These are phyloP conservation scores for Rosalia funebris DNA, from an alignment of 2,888 invertebrate genomes.

Conservation along the genomic window DNA sequence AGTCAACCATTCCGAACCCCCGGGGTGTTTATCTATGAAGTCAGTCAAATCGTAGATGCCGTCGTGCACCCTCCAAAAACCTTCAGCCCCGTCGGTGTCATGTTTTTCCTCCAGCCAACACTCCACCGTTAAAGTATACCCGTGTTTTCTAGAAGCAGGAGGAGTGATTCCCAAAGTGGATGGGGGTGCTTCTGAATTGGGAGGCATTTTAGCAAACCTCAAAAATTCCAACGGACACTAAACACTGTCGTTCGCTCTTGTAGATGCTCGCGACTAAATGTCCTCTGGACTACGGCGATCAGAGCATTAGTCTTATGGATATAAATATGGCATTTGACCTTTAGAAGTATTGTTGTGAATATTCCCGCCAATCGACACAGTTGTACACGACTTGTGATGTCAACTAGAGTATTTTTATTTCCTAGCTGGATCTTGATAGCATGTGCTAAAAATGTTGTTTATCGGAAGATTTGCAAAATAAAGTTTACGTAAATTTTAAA, in stretches of 20 bases:
- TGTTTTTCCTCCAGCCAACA: conserved; percentile 74
- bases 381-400: too few relatives aligned
- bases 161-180: conserved; percentile 50
- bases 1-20: conserved; percentile 80
- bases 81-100: conserved; percentile 77
- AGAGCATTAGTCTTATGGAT: not conserved
- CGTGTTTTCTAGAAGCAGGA: conserved; percentile 38
- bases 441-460: too few relatives aligned
- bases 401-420: too few relatives aligned
- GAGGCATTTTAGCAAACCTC: conserved; percentile 22
- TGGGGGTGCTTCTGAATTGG: conserved; percentile 32
- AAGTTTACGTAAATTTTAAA: too few relatives aligned
- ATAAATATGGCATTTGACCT: not conserved
- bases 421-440: too few relatives aligned
- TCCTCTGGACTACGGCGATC: not conserved
- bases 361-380: too few relatives aligned
- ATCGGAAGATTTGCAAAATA: too few relatives aligned
- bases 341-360: not conserved
- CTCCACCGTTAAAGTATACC: conserved; percentile 41
- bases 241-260: not conserved
- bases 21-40: conserved; percentile 86
- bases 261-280: not conserved
- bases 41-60: conserved; percentile 84
- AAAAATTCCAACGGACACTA: not conserved
- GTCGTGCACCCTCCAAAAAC: conserved; percentile 82